Conservation (phyloP, 2,888 invertebrate species). For the Rhabditophanes sp. region DNA sequence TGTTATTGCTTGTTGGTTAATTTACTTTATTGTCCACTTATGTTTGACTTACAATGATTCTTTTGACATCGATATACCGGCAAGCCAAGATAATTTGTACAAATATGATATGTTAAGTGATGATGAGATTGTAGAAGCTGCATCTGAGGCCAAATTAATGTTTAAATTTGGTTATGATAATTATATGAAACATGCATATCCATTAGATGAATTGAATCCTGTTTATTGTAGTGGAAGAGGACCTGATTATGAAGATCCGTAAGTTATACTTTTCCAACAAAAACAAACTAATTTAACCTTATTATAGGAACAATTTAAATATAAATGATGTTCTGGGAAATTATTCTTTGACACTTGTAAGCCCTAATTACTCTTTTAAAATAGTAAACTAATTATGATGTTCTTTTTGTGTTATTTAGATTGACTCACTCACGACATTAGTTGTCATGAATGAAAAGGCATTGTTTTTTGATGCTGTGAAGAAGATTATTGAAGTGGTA, state of each 20-base stretch:
- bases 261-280: slow-evolving; percentile 29
- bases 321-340: slow-evolving; percentile 57
- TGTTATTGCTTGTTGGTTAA: too few relatives aligned
- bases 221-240: slow-evolving; percentile 54
- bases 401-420: slow-evolving; percentile 16
- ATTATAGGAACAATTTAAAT: slow-evolving; percentile 53
- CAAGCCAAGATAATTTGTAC: too few relatives aligned
- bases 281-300: background rate
- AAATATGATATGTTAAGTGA: slow-evolving; percentile 44
- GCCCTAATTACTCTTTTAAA: background rate
- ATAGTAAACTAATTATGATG: background rate
- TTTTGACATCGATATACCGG: slow-evolving; percentile 1
- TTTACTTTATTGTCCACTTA: too few relatives aligned
- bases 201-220: slow-evolving; percentile 54
- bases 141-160: slow-evolving; percentile 23
- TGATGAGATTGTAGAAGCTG: slow-evolving; percentile 37
- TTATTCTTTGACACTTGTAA: slow-evolving; percentile 51
- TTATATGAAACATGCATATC: slow-evolving; percentile 55
- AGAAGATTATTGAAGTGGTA: slow-evolving; percentile 51
- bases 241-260: slow-evolving; percentile 54
- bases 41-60: too few relatives aligned
- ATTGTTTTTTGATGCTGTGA: slow-evolving; percentile 53
- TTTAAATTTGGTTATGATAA: slow-evolving; percentile 49
- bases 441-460: slow-evolving; percentile 47
- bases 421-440: slow-evolving; percentile 53